Conservation (phyloP, 64 coral and sea anemone species). For the Stichodactyla mertensii region DNA sequence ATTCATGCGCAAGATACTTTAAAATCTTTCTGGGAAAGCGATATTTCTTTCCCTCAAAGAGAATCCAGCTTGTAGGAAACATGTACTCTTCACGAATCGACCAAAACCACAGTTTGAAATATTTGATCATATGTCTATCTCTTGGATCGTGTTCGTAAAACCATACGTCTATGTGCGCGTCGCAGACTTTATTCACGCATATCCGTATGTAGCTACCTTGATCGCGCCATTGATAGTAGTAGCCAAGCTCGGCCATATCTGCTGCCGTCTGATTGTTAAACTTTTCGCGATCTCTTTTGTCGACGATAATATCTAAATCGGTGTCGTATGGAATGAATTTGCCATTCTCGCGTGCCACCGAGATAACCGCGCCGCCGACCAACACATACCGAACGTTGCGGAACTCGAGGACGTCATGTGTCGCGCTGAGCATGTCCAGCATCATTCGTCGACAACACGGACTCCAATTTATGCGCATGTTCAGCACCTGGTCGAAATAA, state of each 20-base stretch:
- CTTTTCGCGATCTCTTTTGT: slow-evolving; percentile 5
- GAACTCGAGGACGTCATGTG: slow-evolving; percentile 8
- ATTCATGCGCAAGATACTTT: slow-evolving; percentile 10
- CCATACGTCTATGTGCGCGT: slow-evolving; percentile 24
- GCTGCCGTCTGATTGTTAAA: background rate
- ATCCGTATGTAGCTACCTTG: slow-evolving; percentile 4
- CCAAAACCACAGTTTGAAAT: slow-evolving; percentile 3
- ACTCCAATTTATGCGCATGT: slow-evolving; percentile 36
- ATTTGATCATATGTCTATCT: background rate
- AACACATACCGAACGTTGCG: background rate
- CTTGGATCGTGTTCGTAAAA: background rate
- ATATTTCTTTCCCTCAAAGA: slow-evolving; percentile 20
- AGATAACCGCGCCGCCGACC: slow-evolving; percentile 24
- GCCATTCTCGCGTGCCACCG: slow-evolving; percentile 24
- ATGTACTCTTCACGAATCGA: background rate
- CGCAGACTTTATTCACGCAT: slow-evolving; percentile 12
- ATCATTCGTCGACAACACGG: slow-evolving; percentile 41
- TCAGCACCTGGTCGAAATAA: slow-evolving; percentile 40
- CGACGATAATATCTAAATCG: slow-evolving; percentile 27
- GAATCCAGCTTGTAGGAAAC: slow-evolving; percentile 6
- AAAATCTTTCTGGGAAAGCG: slow-evolving; percentile 12
- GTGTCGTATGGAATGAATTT: slow-evolving; percentile 31
- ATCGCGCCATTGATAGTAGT: background rate
- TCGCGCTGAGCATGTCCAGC: background rate
- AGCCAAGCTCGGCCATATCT: background rate